Base-by-base conservation (phyloP, 1,140 invertebrate species). In the Diuraphis noxia region DNA sequence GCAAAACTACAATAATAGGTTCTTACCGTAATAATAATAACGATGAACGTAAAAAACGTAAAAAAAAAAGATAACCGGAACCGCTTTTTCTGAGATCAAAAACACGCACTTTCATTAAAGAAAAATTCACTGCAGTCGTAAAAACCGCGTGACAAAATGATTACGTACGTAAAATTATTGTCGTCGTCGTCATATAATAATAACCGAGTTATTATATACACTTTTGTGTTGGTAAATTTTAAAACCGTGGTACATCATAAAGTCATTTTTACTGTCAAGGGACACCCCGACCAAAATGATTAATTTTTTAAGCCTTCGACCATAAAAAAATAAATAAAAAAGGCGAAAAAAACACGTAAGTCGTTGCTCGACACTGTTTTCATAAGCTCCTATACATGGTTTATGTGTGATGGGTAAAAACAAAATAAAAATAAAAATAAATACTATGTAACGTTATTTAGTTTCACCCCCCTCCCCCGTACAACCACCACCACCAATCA, bases 201-300 rank as follows among this genome's bases (percentile, higher is more conserved):
- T 88, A 40, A 72, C 17, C 63, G 40, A 49, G 52, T 43, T 89
- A 89, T 89, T 41, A 77, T 63, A 85, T 46, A 56, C 40, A 41
- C 63, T 89, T 89, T 43, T 72, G 63, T 72, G 88, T 81, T 49
- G 81, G 63, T 90, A 46, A 13, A 81, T 79, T 90, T 90, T 81
- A 46, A 90, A 90, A 46, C 34, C 77, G 77, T 21, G 72, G 88
- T 90, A 81, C 72, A 90, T 90, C 72, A 81, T 90, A 90, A 90
- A 90, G 88, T 90, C 88, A 90, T 90, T 90, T 90, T 90, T 90
- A 90, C 43, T 81, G 41, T 90, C 88, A 30, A 34, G 88, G 43
- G 88, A 79, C 41, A 79, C 34, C n/a, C 63, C n/a, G 72, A 46
- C 41, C 72, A 81, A 90, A 90, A 90, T 90, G 88, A 90, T 90